phyloP scores from a whole-genome alignment of 2,113 vertebrate species.

The Ctenomys sociabilis region DNA sequence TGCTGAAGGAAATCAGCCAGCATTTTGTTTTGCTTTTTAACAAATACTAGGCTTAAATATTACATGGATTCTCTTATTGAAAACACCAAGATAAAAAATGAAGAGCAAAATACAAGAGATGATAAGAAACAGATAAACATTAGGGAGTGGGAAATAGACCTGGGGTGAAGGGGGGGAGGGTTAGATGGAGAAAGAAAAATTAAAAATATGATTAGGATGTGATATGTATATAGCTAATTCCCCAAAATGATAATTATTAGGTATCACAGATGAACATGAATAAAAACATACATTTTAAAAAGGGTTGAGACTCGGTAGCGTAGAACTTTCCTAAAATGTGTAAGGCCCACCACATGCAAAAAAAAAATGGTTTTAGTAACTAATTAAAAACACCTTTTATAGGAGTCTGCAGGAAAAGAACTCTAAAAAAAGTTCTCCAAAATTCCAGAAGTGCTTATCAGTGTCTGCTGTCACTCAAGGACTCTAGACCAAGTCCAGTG shows the following conservation, averaged over 20 bases:
- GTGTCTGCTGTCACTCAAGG: neutral
- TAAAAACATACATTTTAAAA: neutral
- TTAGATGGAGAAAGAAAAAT: neutral
- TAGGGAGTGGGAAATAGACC: neutral
- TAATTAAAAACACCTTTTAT: neutral
- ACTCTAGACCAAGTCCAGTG: neutral
- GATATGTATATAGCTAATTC: neutral
- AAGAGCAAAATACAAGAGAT: neutral
- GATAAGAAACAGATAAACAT: neutral
- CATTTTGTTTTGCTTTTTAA: too few relatives aligned
- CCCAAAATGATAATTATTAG: neutral
- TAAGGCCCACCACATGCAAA: neutral
- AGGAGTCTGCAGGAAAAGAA: neutral
- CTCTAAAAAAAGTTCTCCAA: neutral
- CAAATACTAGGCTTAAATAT: neutral
- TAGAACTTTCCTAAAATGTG: neutral
- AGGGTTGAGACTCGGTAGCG: neutral
- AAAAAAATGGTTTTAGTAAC: neutral
- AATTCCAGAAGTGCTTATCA: neutral
- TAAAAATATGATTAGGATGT: neutral
- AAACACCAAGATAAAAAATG: neutral
- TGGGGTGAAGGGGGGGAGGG: neutral
- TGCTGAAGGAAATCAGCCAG: neutral
- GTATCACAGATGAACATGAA: neutral
- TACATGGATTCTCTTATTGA: neutral